Conservation (phyloP, 64 coral and sea anemone genomes). For the Pachyseris speciosa region DNA sequence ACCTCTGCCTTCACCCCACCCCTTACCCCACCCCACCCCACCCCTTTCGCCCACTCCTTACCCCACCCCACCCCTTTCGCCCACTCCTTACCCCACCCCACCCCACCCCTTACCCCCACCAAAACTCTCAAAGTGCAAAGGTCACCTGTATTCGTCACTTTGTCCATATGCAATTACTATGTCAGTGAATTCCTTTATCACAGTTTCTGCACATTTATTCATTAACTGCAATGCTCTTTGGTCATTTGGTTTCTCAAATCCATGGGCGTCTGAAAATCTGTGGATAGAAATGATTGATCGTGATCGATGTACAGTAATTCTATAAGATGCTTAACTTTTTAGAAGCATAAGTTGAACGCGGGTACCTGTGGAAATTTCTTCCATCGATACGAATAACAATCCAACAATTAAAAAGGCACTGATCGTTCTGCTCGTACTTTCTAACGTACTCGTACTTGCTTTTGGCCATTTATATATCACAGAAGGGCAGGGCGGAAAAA, state of each 20-base stretch:
- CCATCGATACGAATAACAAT: constrained; percentile 98
- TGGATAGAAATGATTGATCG: neutral
- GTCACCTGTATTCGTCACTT: constrained; percentile 98
- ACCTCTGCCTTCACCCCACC: neutral
- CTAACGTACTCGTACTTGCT: constrained; percentile 96
- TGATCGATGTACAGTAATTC: no score
- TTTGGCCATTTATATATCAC: constrained; percentile 99
- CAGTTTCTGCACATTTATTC: constrained; percentile 89
- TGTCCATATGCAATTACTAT: constrained; percentile 95
- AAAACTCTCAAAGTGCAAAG: neutral
- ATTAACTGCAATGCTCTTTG: constrained; percentile 76
- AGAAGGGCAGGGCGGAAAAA: no score
- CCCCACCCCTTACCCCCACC: no score
- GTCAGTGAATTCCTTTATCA: constrained; percentile 96
- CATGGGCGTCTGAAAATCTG: constrained; percentile 96
- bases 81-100: no score
- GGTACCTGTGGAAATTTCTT: constrained; percentile 97
- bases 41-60: no score
- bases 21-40: no score
- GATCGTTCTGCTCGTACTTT: constrained; percentile 96
- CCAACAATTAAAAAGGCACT: constrained; percentile 92
- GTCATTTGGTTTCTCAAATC: constrained; percentile 96
- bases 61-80: no score
- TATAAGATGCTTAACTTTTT: neutral
- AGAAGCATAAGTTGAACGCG: no score